Base-by-base conservation (phyloP, 2,797 vertebrate genomes). In the Scleropages formosus region DNA sequence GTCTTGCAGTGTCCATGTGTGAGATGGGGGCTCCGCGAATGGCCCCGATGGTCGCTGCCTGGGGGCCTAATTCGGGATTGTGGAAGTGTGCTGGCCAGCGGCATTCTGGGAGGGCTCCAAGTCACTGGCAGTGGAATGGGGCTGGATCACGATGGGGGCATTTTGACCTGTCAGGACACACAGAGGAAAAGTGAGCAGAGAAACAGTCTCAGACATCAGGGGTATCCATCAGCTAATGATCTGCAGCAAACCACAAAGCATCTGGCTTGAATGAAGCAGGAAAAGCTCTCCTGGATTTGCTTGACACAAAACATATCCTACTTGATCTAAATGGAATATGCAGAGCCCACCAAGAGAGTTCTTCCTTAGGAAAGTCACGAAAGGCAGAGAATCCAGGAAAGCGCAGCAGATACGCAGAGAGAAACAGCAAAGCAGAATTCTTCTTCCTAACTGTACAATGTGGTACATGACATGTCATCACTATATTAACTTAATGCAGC, bases 131-230 rank as follows among this genome's bases (percentile, higher is more conserved):
- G 83, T 84, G 72, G 79, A 80, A 85, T 85, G 87, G 73, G 85
- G 87, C 84, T 85, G 88, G 86, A 85, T 89, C 83, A 78, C 80
- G 71, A 85, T 64, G 18, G 84, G 84, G 82, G 76, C 61, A 76
- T 39, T 78, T 79, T 68, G 77, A 77, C 82, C 91, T 92, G 15
- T 44, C 24, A 72, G 27, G 49, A 53, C 24, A 74, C 9, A 72
- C 22, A 46, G 12, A 39, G 58, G 47, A 56, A 73, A 27, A 67
- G 39, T 70, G 44, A 71, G 20, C 58, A 15, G 12, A 47, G 31
- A 44, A 71, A 59, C 20, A 44, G 20, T n/a, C 56, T 26, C 27
- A n/a, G 4, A 39, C 44, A 22, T 3, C 20, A 39, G 10, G 24
- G 11, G 15, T 15, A 20, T 47, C 46, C 13, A 1, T 22, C 22